Base-by-base conservation (phyloP, 2,113 vertebrate genomes). In the Zosterops japonicus region DNA sequence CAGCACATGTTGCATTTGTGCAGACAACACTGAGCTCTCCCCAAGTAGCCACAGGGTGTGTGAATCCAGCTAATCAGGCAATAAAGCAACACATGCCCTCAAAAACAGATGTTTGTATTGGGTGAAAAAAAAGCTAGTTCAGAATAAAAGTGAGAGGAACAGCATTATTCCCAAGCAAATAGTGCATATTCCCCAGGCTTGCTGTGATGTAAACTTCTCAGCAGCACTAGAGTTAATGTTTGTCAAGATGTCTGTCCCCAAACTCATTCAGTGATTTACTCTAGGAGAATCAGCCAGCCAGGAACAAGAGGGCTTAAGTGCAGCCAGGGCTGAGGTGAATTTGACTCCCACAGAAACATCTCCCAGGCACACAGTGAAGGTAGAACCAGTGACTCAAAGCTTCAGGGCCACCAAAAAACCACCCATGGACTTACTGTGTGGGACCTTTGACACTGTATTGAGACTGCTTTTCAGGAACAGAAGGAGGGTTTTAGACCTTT, bases 31-130 rank as follows among this genome's bases (percentile, higher is more conserved):
- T 81, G 89, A 75, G 52, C 53, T 47, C 77, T 89, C n/a, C 64
- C 77, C 53, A 24, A 65, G 41, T 61, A 68, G 90, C 95, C 89
- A 95, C 65, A 33, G 89, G 91, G 86, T 74, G 84, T 96, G 95
- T 76, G 90, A 94, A 91, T 95, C 79, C 72, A 12, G 70, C 80
- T 96, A 67, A 49, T 92, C 89, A 76, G 17, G 61, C 63, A 84
- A 78, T 47, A 83, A 96, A 95, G 90, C 28, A 6, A 46, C 28
- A 28, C 8, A 19, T 90, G 77, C 80, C 88, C 92, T 89, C 47
- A 22, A 82, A 96, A 97, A 64, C 97, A 97, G 95, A 97, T 96
- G 93, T 85, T 81, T 94, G 86, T 33, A 64, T 15, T 63, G 69
- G 92, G 49, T 24, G 49, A 14, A 24, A 69, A 52, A 72, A 75